A percentile compares a stretch with the other conserved stretches of the same genome.
Evolutionary conservation across 2,113 vertebrate species (phyloP).

Genomic region (Brachypteracias leptosomus): DNA sequence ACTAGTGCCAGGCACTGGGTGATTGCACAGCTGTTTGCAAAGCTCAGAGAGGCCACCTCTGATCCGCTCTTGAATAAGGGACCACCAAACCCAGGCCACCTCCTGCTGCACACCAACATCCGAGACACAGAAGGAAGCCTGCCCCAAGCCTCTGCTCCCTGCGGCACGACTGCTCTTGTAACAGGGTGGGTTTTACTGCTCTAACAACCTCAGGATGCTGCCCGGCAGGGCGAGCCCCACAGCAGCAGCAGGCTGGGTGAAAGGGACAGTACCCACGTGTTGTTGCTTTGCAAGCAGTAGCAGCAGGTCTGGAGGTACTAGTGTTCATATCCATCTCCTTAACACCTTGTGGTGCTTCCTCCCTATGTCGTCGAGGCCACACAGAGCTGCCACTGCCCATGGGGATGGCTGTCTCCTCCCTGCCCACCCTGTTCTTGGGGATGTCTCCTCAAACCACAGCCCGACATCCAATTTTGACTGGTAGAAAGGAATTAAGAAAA

Average conservation of each 20-base stretch:
- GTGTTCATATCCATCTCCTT: not conserved
- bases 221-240: too few species aligned
- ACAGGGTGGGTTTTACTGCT: not conserved
- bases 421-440: fast-evolving
- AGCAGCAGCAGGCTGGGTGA: not conserved
- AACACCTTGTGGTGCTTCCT: not conserved
- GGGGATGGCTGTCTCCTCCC: not conserved
- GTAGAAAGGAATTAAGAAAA: not conserved
- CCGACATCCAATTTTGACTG: not conserved
- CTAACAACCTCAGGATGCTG: fast-evolving
- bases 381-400: not conserved
- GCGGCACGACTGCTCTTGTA: fast-evolving
- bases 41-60: not conserved
- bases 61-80: not conserved
- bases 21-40: not conserved
- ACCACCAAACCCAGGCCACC: too few species aligned
- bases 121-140: not conserved
- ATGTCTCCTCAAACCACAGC: not conserved
- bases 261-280: fast-evolving
- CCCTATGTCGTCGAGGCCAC: not conserved
- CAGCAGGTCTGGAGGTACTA: not conserved
- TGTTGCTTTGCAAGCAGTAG: not conserved
- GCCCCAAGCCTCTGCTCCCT: fast-evolving
- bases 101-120: not conserved
- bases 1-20: not conserved